Evolutionary conservation across 2,113 vertebrate species (phyloP).

Genomic region (Ochotona curzoniae): DNA sequence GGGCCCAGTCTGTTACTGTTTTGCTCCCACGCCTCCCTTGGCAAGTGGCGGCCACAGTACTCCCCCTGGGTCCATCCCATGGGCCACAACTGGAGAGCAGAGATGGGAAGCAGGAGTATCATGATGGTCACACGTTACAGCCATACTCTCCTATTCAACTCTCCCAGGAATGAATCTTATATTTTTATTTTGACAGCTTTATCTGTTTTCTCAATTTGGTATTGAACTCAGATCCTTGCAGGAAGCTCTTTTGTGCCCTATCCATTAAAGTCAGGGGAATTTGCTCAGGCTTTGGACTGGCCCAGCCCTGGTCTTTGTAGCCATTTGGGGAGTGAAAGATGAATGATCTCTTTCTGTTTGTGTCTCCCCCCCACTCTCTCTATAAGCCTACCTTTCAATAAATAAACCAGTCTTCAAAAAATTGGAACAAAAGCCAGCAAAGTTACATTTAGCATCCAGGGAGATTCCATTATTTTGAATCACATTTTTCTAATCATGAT

Average conservation of each 20-base stretch:
- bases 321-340: too few relatives aligned
- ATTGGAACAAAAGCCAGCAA: not conserved
- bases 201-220: not conserved
- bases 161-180: not conserved
- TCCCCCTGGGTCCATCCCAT: not conserved
- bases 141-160: not conserved
- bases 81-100: not conserved
- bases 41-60: not conserved
- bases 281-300: not conserved
- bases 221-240: not conserved
- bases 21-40: not conserved
- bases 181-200: not conserved
- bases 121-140: too few relatives aligned
- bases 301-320: too few relatives aligned
- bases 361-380: too few relatives aligned
- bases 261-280: not conserved
- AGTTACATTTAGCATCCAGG: not conserved
- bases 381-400: too few relatives aligned
- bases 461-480: not conserved
- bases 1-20: not conserved
- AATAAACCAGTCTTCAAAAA: not conserved
- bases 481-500: not conserved
- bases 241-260: not conserved
- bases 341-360: too few relatives aligned
- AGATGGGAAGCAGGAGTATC: not conserved